Base-by-base conservation (phyloP, 1,140 invertebrate genomes). In the Leucophenga varia region DNA sequence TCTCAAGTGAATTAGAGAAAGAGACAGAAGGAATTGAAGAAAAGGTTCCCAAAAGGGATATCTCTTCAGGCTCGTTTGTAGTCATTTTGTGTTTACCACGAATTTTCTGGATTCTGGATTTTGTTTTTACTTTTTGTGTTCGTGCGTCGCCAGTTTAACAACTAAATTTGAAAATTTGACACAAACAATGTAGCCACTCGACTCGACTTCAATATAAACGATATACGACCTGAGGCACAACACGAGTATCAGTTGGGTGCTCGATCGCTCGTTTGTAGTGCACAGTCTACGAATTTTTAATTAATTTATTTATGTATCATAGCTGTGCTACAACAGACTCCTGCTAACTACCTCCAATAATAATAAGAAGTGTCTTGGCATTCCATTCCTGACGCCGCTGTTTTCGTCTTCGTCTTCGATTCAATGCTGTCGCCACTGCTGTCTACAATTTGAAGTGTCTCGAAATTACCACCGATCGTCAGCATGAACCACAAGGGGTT, bases 261-360 rank as follows among this genome's bases (percentile, higher is more conserved):
- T 44, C 32, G 16, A n/a, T 20, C 13, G 34, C 54, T 50, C 52
- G 55, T n/a, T n/a, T n/a, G n/a, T n/a, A n/a, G n/a, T n/a, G n/a
- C n/a, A n/a, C n/a, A n/a, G n/a, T n/a, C n/a, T n/a, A n/a, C n/a
- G 61, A 58, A 65, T 67, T 67, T 67, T 67, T 67, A 67, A 67
- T 67, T 67, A 67, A 67, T 67, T 67, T 67, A 67, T 67, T 59
- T 67, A n/a, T n/a, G n/a, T n/a, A n/a, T n/a, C n/a, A n/a, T n/a
- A n/a, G n/a, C n/a, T n/a, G n/a, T n/a, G n/a, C n/a, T n/a, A n/a
- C 53, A 48, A 52, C 43, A 46, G 49, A 52, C 53, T 32, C 49
- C 13, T 25, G 44, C 37, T 7, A 8, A 16, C 14, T 17, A n/a
- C n/a, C n/a, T n/a, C n/a, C n/a, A n/a, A n/a, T n/a, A n/a, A n/a